A percentile compares a stretch with the other conserved stretches of the same genome.
These are phyloP conservation scores for Lophura nycthemera DNA, from an alignment of 2,113 vertebrate species.

Conservation along the genomic window DNA sequence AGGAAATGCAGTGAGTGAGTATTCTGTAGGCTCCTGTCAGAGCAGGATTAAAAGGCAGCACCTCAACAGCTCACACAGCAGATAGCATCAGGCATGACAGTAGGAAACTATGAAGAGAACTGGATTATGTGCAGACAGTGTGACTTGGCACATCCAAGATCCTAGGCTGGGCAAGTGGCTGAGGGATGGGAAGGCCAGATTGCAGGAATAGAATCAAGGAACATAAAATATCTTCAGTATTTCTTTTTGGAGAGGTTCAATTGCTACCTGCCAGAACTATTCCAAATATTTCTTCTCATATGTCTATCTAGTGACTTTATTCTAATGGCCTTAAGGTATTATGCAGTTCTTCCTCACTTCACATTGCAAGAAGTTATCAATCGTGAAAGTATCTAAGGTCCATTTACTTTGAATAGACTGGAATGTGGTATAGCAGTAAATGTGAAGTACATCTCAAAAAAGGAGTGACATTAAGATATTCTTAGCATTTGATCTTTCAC, in stretches of 20 bases:
- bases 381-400: not conserved
- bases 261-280: not conserved
- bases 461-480: not conserved
- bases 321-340: not conserved
- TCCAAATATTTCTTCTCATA: not conserved
- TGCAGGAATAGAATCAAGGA: not conserved
- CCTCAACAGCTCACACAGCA: not conserved
- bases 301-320: not conserved
- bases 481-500: not conserved
- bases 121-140: not conserved
- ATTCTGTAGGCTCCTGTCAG: not conserved
- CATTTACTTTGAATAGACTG: not conserved
- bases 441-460: not conserved
- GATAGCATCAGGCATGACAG: rapidly evolving
- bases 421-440: not conserved
- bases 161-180: not conserved
- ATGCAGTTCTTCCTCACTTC: not conserved
- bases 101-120: not conserved
- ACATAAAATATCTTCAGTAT: not conserved
- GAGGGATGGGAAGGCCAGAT: not conserved
- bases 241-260: not conserved
- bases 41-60: not conserved
- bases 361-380: not conserved
- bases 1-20: not conserved
- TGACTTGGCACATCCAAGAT: not conserved